Evolutionary conservation across 2,113 vertebrate genomes (phyloP), one percentile per base, ranked within the genome.

Genomic region (Python bivittatus): DNA sequence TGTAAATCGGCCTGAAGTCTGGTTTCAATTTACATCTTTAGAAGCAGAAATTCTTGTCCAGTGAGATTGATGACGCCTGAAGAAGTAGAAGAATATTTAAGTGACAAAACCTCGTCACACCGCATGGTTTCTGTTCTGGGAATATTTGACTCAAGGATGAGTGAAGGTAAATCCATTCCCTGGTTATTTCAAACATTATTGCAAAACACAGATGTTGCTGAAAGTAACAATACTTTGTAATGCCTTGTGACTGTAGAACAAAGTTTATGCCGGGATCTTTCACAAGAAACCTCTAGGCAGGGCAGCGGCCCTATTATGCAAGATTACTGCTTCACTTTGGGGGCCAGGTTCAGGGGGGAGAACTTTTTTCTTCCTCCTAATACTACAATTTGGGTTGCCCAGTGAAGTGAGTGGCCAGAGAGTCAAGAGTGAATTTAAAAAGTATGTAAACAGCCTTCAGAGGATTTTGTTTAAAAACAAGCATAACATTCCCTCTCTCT

Each of bases 1-100:
- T 93, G 52, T 42, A n/a, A 54, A 61, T 13, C 0, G 4, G 48
- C 0, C 0, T 0, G 0, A 87, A 4, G 48, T 4, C 84, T 85
- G 11, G 83, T 94, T 61, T 90, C 84, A 1, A 13, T 95, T 86
- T 52, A 2, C 92, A 64, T 83, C 91, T 90, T 0, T n/a, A 99
- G 98, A 92, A 98, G 97, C 93, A 95, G 11, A 42, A 90, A 97
- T 72, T 56, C 97, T 72, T 96, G 95, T 94, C 99, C 99, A 0
- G 86, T 97, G 90, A 95, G 68, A 7, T 94, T 99, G 95, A 94
- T 95, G 6, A 98, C 98, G 0, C 27, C 97, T 2, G 97, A 98
- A 61, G 98, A 99, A 95, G 98, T 98, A 94, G 97, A 97, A 93
- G 97, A 97, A 4, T 99, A 98, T 96, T 97, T 99, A 91, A 97